These are phyloP conservation scores for Papilio elwesi DNA, from an alignment of 2,888 invertebrate species.

Conservation along the genomic window DNA sequence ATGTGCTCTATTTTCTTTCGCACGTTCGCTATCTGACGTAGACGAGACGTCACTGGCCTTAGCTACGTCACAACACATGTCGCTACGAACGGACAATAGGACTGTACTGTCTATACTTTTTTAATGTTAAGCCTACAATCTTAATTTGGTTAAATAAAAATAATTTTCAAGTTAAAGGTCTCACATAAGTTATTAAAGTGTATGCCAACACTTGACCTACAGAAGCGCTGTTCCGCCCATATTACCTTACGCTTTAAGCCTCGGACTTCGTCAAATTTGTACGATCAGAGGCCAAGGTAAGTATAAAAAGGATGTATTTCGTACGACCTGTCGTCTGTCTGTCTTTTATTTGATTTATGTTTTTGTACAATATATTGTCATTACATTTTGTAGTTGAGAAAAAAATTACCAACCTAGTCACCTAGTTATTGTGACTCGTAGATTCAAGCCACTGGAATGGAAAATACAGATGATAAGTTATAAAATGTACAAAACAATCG, in stretches of 20 bases:
- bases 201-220: slow-evolving; percentile 9
- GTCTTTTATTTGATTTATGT: not conserved
- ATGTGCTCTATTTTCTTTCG: slow-evolving; percentile 7
- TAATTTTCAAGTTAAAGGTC: not conserved
- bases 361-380: not conserved
- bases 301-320: not conserved
- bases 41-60: not conserved
- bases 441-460: no score
- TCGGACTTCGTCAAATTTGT: slow-evolving; percentile 3
- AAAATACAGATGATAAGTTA: no score
- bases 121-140: not conserved
- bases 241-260: slow-evolving; percentile 18
- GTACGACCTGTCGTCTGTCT: not conserved
- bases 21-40: slow-evolving; percentile 18
- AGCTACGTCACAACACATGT: slow-evolving; percentile 1
- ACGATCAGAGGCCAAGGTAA: slow-evolving; percentile 22
- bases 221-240: slow-evolving; percentile 22
- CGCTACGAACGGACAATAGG: no score
- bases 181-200: not conserved
- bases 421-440: no score
- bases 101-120: not conserved
- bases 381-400: no score
- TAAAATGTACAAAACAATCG: no score
- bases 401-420: no score
- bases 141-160: not conserved